phyloP scores from a whole-genome alignment of 2,113 vertebrate genomes.

The Lontra canadensis region DNA sequence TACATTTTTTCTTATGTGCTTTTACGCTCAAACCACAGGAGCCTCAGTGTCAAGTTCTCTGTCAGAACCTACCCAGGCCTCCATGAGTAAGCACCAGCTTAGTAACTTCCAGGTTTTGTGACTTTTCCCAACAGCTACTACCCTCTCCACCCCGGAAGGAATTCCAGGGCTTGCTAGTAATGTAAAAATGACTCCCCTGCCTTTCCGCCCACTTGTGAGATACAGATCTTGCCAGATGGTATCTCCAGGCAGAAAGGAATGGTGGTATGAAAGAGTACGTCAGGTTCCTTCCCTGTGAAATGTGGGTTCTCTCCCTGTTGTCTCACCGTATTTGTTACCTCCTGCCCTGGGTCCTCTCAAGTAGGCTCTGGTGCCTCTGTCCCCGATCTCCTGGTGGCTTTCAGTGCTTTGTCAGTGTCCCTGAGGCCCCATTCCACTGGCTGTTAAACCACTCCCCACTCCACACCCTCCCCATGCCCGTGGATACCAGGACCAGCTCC shows the following conservation, averaged over 20 bases:
- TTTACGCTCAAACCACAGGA: neutral
- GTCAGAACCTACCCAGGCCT: neutral
- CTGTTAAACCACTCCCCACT: neutral
- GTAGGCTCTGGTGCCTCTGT: neutral
- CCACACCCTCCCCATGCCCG: accelerated
- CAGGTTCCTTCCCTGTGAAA: neutral
- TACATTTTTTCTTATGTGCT: neutral
- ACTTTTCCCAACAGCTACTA: neutral
- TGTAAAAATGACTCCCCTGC: neutral
- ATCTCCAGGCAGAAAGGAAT: neutral
- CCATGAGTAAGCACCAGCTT: neutral
- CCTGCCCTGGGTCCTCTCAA: neutral
- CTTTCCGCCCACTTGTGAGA: neutral
- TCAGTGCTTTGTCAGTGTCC: neutral
- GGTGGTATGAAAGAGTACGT: neutral
- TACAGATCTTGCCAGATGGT: neutral
- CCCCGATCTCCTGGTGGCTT: neutral
- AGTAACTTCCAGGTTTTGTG: neutral
- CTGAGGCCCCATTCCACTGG: neutral
- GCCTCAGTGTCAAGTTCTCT: neutral
- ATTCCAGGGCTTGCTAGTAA: neutral
- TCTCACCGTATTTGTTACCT: accelerated
- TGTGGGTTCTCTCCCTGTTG: accelerated
- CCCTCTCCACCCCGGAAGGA: neutral
- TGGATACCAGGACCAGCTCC: neutral